These are phyloP conservation scores for Cebus imitator DNA, from an alignment of 2,113 vertebrate genomes.

Conservation along the genomic window DNA sequence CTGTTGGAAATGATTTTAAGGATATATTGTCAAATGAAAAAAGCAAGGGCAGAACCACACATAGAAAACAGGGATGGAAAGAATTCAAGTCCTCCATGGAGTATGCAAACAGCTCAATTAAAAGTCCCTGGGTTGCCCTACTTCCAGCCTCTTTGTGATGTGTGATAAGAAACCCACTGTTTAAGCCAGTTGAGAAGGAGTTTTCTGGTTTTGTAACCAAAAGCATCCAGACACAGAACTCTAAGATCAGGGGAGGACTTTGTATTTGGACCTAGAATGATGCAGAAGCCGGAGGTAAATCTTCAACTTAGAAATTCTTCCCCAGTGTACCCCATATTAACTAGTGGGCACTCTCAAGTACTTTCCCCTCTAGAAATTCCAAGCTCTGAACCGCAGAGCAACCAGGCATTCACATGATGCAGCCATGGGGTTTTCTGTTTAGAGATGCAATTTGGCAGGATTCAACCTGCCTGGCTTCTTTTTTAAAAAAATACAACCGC, in stretches of 20 bases:
- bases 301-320: conserved; percentile 25
- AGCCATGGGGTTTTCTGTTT: not conserved
- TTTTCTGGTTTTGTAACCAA: not conserved
- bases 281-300: not conserved
- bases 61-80: not conserved
- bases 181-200: not conserved
- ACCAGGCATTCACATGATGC: not conserved
- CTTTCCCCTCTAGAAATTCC: not conserved
- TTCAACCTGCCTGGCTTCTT: not conserved
- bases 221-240: not conserved
- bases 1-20: not conserved
- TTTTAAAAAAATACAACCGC: not conserved
- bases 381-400: not conserved
- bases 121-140: not conserved
- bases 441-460: not conserved
- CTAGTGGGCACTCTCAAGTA: not conserved
- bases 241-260: not conserved
- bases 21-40: conserved; percentile 1
- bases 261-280: not conserved
- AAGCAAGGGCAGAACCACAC: not conserved
- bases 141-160: not conserved
- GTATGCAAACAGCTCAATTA: not conserved
- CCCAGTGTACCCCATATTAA: not conserved
- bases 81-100: not conserved
- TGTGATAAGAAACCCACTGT: not conserved